Conservation (phyloP, 2,888 invertebrate genomes). For the Hydropsyche betteni region DNA sequence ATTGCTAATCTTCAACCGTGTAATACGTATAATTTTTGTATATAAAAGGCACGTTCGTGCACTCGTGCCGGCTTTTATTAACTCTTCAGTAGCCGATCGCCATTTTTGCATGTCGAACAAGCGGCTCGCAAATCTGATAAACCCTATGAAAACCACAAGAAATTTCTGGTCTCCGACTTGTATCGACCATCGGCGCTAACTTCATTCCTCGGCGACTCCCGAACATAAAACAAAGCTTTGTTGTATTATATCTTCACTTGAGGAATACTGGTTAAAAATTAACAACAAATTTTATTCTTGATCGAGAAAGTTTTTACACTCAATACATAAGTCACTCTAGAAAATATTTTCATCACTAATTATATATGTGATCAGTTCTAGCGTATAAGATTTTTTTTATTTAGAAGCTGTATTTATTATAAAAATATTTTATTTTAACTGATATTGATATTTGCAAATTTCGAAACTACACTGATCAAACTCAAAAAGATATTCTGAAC, state of each 20-base stretch:
- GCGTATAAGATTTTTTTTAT: too few species aligned
- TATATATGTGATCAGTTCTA: too few species aligned
- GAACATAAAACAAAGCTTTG: too few species aligned
- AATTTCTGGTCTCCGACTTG: constrained; percentile 16
- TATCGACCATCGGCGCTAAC: constrained; percentile 29
- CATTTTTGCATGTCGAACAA: constrained; percentile 44
- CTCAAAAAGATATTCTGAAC: too few species aligned
- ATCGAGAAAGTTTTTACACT: too few species aligned
- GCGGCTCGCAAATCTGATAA: constrained; percentile 38
- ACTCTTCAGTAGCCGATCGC: constrained; percentile 36
- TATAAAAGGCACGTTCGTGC: constrained; percentile 29
- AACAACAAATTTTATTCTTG: too few species aligned
- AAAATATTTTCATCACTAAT: too few species aligned
- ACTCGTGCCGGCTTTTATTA: constrained; percentile 35
- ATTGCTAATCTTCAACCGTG: constrained; percentile 3
- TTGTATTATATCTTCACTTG: background rate
- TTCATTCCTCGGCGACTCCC: constrained; percentile 18
- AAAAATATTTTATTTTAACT: too few species aligned
- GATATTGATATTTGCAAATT: too few species aligned
- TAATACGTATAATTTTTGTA: constrained; percentile 32
- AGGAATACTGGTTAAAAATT: background rate
- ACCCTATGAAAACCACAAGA: constrained; percentile 1
- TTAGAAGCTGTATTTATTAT: too few species aligned
- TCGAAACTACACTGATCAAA: too few species aligned
- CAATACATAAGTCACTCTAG: too few species aligned